phyloP scores from a whole-genome alignment of 2,888 invertebrate species.

The Papilio protenor region DNA sequence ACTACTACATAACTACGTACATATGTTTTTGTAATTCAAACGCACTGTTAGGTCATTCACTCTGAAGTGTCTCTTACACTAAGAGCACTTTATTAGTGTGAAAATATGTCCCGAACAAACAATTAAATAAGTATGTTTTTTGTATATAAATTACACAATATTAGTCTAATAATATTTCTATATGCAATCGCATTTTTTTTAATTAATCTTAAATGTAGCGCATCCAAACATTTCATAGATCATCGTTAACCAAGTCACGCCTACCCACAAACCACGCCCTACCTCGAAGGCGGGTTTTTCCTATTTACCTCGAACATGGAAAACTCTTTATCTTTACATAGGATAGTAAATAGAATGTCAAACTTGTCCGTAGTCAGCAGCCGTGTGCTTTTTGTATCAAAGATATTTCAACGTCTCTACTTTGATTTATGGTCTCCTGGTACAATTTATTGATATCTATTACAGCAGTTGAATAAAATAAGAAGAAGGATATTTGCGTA shows the following conservation, averaged over 20 bases:
- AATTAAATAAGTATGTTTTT: too few species aligned
- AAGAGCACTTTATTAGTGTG: too few species aligned
- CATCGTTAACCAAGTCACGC: slow-evolving; percentile 56
- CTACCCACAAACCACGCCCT: slow-evolving; percentile 60
- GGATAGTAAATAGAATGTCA: slow-evolving; percentile 35
- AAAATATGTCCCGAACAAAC: too few species aligned
- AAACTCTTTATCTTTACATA: slow-evolving; percentile 43
- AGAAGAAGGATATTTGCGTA: neutral
- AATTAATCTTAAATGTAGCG: slow-evolving; percentile 40
- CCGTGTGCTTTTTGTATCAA: slow-evolving; percentile 21
- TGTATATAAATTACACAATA: neutral
- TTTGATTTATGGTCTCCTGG: slow-evolving; percentile 12
- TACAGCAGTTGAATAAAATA: neutral
- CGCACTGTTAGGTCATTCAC: too few species aligned
- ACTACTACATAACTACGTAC: too few species aligned
- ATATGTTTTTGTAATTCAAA: too few species aligned
- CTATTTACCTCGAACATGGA: slow-evolving; percentile 48
- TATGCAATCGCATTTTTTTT: neutral
- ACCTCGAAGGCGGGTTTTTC: slow-evolving; percentile 58
- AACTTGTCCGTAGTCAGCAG: slow-evolving; percentile 21
- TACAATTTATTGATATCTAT: slow-evolving; percentile 9
- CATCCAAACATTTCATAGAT: slow-evolving; percentile 52
- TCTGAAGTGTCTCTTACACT: too few species aligned
- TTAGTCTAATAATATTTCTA: neutral
- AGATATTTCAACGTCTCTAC: slow-evolving; percentile 23